Evolutionary conservation across 2,797 vertebrate species (phyloP).

Genomic region (Coluber constrictor): DNA sequence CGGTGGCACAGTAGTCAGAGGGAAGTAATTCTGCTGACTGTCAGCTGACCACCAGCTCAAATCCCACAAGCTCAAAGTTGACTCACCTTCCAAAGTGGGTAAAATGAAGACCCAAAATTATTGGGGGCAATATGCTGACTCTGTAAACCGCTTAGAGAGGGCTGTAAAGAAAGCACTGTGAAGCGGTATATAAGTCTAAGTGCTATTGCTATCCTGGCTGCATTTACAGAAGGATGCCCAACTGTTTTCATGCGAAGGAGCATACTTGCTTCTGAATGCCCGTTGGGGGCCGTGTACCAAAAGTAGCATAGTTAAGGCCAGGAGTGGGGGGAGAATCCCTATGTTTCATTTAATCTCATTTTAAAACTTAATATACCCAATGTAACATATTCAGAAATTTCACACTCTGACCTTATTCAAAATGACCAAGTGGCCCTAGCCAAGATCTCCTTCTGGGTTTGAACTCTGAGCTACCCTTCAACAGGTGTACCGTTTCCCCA

Average conservation of each 20-base stretch:
- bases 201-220: background rate
- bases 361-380: background rate
- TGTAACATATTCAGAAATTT: background rate
- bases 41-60: too few relatives aligned
- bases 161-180: too few relatives aligned
- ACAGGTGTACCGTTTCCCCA: background rate
- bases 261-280: background rate
- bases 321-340: background rate
- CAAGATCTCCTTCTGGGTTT: background rate
- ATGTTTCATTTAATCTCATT: background rate
- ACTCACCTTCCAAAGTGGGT: too few relatives aligned
- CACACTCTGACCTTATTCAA: background rate
- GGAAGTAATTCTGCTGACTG: too few relatives aligned
- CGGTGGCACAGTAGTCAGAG: too few relatives aligned
- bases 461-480: background rate
- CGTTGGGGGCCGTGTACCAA: background rate
- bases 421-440: background rate
- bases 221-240: background rate
- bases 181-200: too few relatives aligned
- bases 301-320: background rate
- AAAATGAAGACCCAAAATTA: too few relatives aligned
- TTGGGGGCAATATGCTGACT: too few relatives aligned
- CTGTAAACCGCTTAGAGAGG: too few relatives aligned
- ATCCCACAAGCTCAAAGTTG: too few relatives aligned
- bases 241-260: background rate